Conservation (phyloP, 1,140 invertebrate genomes). For the Lepidurus arcticus region DNA sequence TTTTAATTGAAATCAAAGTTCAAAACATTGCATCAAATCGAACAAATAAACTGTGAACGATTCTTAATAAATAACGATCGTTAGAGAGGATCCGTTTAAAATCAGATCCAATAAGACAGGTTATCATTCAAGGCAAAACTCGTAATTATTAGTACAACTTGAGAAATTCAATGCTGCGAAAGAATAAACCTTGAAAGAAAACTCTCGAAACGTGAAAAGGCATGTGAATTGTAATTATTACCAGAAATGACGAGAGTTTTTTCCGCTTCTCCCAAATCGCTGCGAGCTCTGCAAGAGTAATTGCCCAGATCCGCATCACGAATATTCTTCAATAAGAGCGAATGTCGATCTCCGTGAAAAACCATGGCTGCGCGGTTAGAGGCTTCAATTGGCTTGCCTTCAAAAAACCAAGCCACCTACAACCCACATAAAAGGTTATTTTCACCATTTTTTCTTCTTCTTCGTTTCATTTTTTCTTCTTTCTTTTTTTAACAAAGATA, state of each 20-base stretch:
- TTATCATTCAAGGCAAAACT: too few relatives aligned
- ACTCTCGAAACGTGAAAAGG: not conserved
- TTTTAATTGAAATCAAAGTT: too few relatives aligned
- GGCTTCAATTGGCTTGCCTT: conserved; percentile 22
- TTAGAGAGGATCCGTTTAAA: too few relatives aligned
- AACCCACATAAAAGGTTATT: not conserved
- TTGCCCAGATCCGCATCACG: conserved; percentile 27
- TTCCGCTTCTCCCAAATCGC: conserved; percentile 25
- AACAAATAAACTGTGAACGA: too few relatives aligned
- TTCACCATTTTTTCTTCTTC: not conserved
- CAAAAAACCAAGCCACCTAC: conserved; percentile 15
- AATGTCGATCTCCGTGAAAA: not conserved
- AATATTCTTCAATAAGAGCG: conserved; percentile 24
- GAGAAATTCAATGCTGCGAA: not conserved
- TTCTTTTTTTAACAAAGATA: not conserved
- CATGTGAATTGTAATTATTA: not conserved
- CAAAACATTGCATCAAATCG: too few relatives aligned
- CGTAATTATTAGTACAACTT: too few relatives aligned
- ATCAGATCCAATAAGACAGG: too few relatives aligned
- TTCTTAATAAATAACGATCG: too few relatives aligned
- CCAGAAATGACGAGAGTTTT: conserved; percentile 24
- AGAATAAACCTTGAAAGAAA: not conserved
- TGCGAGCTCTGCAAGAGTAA: conserved; percentile 24
- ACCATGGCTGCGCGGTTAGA: conserved; percentile 28
- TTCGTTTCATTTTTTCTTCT: not conserved